Base-by-base conservation (phyloP, 2,113 vertebrate species). In the Columbina picui region DNA sequence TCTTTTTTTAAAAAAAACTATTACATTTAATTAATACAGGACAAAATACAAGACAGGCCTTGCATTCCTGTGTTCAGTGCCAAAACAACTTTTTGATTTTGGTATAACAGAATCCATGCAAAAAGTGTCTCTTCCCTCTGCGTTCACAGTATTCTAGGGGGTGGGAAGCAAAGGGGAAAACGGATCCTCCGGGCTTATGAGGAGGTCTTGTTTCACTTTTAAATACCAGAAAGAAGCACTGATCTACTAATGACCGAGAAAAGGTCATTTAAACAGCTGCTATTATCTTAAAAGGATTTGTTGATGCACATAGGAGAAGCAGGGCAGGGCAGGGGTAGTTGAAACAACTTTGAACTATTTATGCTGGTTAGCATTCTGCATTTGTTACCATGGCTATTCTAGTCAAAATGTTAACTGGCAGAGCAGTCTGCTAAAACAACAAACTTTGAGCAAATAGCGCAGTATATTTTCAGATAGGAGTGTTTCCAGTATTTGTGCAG, bases 311-410 rank as follows among this genome's bases (percentile, higher is more conserved):
- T 45, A 43, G 6, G 56, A 95, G 74, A 79, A 87, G n/a, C 19
- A 87, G 78, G 50, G 25, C 74, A 83, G 87, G 63, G 1, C 29
- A 88, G 41, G 68, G 82, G 30, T 80, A 84, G 50, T 6, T 76
- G 59, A 73, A 95, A 79, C 15, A 56, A 39, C 43, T 90, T 87
- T 84, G 76, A 89, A 90, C 83, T 94, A 39, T 73, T 88, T 56
- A 39, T 87, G 67, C 67, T 89, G 18, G 2, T 89, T 93, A 87
- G 50, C 55, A 41, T 87, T 85, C 50, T 94, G 78, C 6, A 0
- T 90, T 91, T 84, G 92, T 96, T 90, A 59, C 92, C 59, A 93
- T 90, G 71, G 94, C 74, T 94, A 86, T 92, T 95, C 52, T 45
- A 69, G 94, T 84, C 71, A 86, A 96, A 94, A 95, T 36, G 85